A percentile compares a stretch with the other conserved stretches of the same genome.
These are phyloP conservation scores for Phasianus colchicus DNA, from an alignment of 2,113 vertebrate species.

Conservation along the genomic window DNA sequence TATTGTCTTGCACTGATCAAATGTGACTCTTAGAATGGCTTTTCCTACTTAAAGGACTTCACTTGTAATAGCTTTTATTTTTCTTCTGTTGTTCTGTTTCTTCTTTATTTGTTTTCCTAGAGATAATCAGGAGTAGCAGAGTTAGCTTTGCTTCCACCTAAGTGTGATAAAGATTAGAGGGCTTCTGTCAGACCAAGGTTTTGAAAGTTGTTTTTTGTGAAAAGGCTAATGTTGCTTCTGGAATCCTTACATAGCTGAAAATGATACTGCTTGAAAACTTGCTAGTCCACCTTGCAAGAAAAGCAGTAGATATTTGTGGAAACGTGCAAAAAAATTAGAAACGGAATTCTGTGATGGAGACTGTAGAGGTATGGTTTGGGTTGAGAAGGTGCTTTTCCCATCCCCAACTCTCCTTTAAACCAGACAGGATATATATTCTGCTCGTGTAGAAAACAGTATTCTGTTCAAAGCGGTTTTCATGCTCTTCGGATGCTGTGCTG, in stretches of 20 bases:
- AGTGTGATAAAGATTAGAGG: neutral
- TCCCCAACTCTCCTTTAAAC: neutral
- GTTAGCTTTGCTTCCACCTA: neutral
- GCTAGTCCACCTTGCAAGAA: neutral
- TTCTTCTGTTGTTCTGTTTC: neutral
- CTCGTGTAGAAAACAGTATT: neutral
- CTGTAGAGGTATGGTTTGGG: neutral
- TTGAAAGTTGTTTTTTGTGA: neutral
- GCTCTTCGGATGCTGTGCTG: neutral
- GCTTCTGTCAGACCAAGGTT: neutral
- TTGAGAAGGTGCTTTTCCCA: neutral
- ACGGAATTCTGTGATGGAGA: neutral
- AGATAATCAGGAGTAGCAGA: neutral
- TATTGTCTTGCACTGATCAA: neutral
- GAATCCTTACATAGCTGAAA: neutral
- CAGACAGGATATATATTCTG: neutral
- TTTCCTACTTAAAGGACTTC: neutral
- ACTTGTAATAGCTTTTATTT: neutral
- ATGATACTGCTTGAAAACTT: neutral
- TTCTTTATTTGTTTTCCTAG: neutral
- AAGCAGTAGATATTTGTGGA: neutral
- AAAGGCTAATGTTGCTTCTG: neutral
- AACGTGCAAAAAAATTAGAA: neutral
- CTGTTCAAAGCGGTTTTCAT: neutral
- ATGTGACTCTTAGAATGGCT: neutral